phyloP scores from a whole-genome alignment of 2,113 vertebrate species.

The Myxocyprinus asiaticus region DNA sequence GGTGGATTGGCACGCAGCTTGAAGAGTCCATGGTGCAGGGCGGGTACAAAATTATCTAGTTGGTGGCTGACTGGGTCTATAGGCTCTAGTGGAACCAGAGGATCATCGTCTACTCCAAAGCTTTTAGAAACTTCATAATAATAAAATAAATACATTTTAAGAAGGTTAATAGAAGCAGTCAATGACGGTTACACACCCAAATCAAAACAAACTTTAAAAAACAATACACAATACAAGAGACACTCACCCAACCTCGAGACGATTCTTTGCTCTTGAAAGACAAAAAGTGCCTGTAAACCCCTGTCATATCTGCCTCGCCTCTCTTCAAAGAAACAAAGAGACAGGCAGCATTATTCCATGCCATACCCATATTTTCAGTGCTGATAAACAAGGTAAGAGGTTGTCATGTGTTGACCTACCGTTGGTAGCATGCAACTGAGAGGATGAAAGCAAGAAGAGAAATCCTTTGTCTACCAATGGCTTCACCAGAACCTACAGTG shows the following conservation, averaged over 20 bases:
- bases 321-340: constrained; percentile 69
- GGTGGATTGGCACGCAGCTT: constrained; percentile 79
- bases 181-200: neutral
- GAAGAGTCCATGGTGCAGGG: constrained; percentile 82
- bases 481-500: constrained; percentile 88
- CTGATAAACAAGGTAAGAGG: constrained; percentile 31
- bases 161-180: neutral
- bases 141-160: neutral
- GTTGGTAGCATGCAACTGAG: constrained; percentile 85
- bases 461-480: constrained; percentile 88
- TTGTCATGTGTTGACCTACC: constrained; percentile 70
- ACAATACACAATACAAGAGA: neutral
- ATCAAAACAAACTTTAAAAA: neutral
- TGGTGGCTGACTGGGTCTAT: constrained; percentile 58
- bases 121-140: constrained; percentile 31
- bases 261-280: constrained; percentile 87
- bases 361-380: neutral
- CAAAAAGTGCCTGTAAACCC: constrained; percentile 87
- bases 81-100: constrained; percentile 58
- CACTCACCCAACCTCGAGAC: constrained; percentile 74
- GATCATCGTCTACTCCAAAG: constrained; percentile 43
- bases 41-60: constrained; percentile 77
- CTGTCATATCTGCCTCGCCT: constrained; percentile 75
- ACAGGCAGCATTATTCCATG: constrained; percentile 29
- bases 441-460: constrained; percentile 88